Conservation (phyloP, 2,888 invertebrate species). For the Perizoma flavofasciatum region DNA sequence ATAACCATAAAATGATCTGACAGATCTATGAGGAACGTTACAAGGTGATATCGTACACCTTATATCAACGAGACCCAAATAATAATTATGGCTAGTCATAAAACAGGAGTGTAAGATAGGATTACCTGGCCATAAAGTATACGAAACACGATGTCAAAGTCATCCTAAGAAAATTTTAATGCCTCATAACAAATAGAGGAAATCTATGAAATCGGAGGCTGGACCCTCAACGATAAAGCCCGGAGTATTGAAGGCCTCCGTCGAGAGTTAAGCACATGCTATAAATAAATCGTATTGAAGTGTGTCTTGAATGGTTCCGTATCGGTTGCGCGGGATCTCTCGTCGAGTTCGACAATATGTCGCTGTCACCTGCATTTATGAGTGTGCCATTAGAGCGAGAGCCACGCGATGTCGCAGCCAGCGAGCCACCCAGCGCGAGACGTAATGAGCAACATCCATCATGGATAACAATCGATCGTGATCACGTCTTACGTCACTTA, state of each 20-base stretch:
- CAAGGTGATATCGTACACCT: slow-evolving; percentile 36
- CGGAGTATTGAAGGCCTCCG: slow-evolving; percentile 54
- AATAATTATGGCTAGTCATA: slow-evolving; percentile 27
- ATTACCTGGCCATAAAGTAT: slow-evolving; percentile 67
- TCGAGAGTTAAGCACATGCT: slow-evolving; percentile 63
- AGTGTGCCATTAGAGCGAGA: slow-evolving; percentile 63
- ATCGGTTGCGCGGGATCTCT: slow-evolving; percentile 67
- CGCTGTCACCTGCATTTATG: slow-evolving; percentile 67
- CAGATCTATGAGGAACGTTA: slow-evolving; percentile 7
- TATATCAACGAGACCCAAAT: slow-evolving; percentile 25
- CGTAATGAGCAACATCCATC: slow-evolving; percentile 75
- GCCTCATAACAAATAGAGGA: slow-evolving; percentile 61
- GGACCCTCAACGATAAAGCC: slow-evolving; percentile 56
- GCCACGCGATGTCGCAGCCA: slow-evolving; percentile 46
- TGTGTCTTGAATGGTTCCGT: slow-evolving; percentile 67
- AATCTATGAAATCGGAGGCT: slow-evolving; percentile 61
- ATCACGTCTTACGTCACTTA: slow-evolving; percentile 48
- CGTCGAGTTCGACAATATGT: slow-evolving; percentile 67
- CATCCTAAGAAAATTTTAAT: slow-evolving; percentile 54
- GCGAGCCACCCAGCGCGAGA: slow-evolving; percentile 70
- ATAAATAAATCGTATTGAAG: slow-evolving; percentile 79
- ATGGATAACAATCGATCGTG: slow-evolving; percentile 68
- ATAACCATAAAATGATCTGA: slow-evolving; percentile 12
- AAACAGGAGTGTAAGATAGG: slow-evolving; percentile 58
- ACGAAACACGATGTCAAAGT: slow-evolving; percentile 58